Evolutionary conservation across 2,888 invertebrate genomes (phyloP).

Genomic region (Sycophila texana): DNA sequence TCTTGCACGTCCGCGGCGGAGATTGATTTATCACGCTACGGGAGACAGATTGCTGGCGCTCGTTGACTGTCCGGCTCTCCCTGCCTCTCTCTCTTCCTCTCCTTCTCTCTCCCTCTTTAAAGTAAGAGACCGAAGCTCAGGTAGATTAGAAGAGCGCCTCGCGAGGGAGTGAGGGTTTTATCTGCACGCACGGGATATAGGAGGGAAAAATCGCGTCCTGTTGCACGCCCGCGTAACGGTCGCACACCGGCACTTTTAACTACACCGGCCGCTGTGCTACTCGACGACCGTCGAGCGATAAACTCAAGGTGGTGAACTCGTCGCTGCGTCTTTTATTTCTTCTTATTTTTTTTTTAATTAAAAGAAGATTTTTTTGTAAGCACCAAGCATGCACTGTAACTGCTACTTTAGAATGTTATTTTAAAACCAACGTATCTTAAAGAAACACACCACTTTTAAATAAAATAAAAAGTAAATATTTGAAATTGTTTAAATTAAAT

Average conservation of each 20-base stretch:
- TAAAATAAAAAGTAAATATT: too few relatives aligned
- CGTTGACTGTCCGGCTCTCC: constrained; percentile 41
- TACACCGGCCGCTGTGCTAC: neutral
- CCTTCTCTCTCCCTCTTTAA: neutral
- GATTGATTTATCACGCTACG: constrained; percentile 73
- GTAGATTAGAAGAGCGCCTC: constrained; percentile 38
- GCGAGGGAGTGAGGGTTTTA: constrained; percentile 9
- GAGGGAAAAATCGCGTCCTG: constrained; percentile 8
- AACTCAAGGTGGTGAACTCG: too few relatives aligned
- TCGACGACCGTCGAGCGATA: neutral
- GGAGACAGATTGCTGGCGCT: constrained; percentile 69
- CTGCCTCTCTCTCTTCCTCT: constrained; percentile 12
- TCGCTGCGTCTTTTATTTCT: too few relatives aligned
- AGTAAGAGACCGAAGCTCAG: constrained; percentile 11
- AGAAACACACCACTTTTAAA: too few relatives aligned
- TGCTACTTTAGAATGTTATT: too few relatives aligned
- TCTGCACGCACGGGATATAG: constrained; percentile 8
- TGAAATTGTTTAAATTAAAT: too few relatives aligned
- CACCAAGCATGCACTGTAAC: too few relatives aligned
- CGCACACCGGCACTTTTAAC: neutral
- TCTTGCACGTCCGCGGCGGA: constrained; percentile 65
- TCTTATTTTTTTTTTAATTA: too few relatives aligned
- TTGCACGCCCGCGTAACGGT: constrained; percentile 14
- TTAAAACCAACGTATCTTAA: too few relatives aligned
- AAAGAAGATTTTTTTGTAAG: too few relatives aligned